Percentiles rank a stretch among this genome's conserved stretches.
These are phyloP conservation scores for Cremastinae sp. DNA, from an alignment of 2,888 invertebrate genomes.

Conservation along the genomic window DNA sequence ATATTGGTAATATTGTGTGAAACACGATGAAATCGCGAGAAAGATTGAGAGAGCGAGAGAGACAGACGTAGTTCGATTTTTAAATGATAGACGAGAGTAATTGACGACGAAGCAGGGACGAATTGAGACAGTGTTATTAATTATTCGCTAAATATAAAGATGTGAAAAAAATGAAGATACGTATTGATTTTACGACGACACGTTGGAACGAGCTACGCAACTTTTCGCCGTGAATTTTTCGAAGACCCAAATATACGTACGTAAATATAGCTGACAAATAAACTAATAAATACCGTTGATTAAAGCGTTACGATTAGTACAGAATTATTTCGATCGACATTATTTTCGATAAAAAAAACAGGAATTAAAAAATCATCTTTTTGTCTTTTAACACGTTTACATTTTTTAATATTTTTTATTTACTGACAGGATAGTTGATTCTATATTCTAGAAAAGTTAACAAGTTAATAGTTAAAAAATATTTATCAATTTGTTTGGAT, in stretches of 20 bases:
- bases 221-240: slow-evolving; percentile 41
- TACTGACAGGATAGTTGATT: too few species aligned
- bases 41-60: neutral
- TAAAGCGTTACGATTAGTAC: neutral
- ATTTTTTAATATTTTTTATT: neutral
- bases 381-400: neutral
- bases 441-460: too few species aligned
- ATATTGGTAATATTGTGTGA: slow-evolving; percentile 31
- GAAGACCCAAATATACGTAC: slow-evolving; percentile 46
- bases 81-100: slow-evolving; percentile 35
- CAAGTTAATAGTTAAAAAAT: neutral
- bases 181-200: slow-evolving; percentile 1
- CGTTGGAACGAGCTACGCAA: slow-evolving; percentile 19
- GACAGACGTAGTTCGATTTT: slow-evolving; percentile 50
- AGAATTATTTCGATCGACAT: neutral
- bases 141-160: slow-evolving; percentile 21
- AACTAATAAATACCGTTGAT: neutral
- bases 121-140: slow-evolving; percentile 33
- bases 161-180: too few species aligned
- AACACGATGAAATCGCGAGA: slow-evolving; percentile 48
- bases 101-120: slow-evolving; percentile 31
- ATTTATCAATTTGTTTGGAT: neutral
- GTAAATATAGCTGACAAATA: slow-evolving; percentile 17
- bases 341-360: neutral
- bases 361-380: neutral